A percentile compares a stretch with the other conserved stretches of the same genome.
phyloP scores from a whole-genome alignment of 2,113 vertebrate species.

The Antechinus stuartii region DNA sequence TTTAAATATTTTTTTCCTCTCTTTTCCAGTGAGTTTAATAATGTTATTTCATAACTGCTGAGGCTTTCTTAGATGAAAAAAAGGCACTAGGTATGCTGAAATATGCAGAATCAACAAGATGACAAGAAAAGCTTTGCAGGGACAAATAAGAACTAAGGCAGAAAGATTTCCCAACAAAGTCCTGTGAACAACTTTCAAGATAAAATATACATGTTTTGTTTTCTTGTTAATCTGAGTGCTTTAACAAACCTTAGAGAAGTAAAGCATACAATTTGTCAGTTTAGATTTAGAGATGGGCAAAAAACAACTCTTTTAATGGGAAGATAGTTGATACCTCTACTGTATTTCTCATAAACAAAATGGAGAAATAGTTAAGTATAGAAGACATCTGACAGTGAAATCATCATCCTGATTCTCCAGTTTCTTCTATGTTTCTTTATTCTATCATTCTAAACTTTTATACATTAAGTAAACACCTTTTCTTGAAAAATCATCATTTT shows the following conservation, averaged over 20 bases:
- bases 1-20: constrained; percentile 63
- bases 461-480: neutral
- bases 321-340: constrained; percentile 63
- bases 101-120: constrained; percentile 80
- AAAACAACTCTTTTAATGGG: constrained; percentile 32
- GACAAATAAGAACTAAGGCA: constrained; percentile 68
- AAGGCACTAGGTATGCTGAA: constrained; percentile 71
- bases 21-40: constrained; percentile 67
- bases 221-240: constrained; percentile 40
- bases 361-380: neutral
- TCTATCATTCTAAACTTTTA: constrained; percentile 4
- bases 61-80: constrained; percentile 75
- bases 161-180: constrained; percentile 57
- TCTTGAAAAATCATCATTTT: neutral
- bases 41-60: constrained; percentile 75
- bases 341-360: constrained; percentile 70
- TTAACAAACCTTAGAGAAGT: neutral
- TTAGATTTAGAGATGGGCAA: constrained; percentile 25
- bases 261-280: neutral
- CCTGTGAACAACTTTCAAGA: constrained; percentile 56
- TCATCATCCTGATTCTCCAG: neutral
- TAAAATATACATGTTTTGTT: constrained; percentile 40
- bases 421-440: neutral
- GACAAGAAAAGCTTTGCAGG: constrained; percentile 74
- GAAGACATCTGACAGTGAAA: constrained; percentile 9